Base-by-base conservation (phyloP, 92 coral and sea anemone genomes). In the Diadumene lineata region DNA sequence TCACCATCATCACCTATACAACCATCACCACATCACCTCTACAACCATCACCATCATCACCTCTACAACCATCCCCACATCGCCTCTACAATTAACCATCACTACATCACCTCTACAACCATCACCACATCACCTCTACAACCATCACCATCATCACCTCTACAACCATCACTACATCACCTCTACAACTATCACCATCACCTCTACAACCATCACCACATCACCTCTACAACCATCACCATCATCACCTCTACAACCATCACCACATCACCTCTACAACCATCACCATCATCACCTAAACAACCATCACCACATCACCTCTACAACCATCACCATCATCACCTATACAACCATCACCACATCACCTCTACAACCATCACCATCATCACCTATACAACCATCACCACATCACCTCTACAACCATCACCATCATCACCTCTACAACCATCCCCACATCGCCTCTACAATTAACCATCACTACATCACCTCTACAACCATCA, bases 361-460 rank as follows among this genome's bases (percentile, higher is more conserved):
- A 6, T 4, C 48, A n/a, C 48, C 6, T 13, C 48, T n/a, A n/a
- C n/a, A n/a, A n/a, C n/a, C n/a, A n/a, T n/a, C n/a, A n/a, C n/a
- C n/a, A n/a, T n/a, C 64, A 38, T 64, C 70, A 64, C 70, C 70
- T 6, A 53, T 18, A 34, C 26, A 7, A 34, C 33, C 48, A 38
- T 13, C 48, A 38, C 48, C 48, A 38, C 13, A 6, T 38, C 13
- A 38, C 48, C 48, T 38, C 48, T 4, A 38, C 13, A 38, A n/a
- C 13, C 13, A 13, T 38, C 48, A 38, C 6, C 48, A 38, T 38
- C 6, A 38, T 38, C 13, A 13, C 48, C 48, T 38, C 13, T 38
- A 6, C 13, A 6, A 13, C 13, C 13, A 38, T 6, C 48, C 6
- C 6, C 6, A 38, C 48, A 38, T 38, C 48, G 13, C 48, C 48